phyloP scores from a whole-genome alignment of 2,797 vertebrate species.

The Oryzias dopingdopingensis region DNA sequence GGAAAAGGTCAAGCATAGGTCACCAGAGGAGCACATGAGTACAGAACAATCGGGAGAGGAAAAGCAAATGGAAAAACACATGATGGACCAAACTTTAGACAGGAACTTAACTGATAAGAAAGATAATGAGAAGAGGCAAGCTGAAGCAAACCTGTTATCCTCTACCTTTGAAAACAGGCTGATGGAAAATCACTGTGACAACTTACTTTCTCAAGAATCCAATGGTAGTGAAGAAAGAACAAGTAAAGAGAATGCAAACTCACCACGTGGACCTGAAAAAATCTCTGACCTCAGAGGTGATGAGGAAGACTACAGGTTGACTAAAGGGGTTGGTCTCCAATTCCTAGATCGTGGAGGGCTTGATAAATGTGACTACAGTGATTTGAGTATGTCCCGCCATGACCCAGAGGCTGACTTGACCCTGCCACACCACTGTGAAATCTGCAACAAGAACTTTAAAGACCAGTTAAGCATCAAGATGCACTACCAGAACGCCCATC shows the following conservation, averaged over 20 bases:
- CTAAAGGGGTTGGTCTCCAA: slow-evolving; percentile 71
- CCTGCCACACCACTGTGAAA: slow-evolving; percentile 85
- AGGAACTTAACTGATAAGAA: slow-evolving; percentile 54
- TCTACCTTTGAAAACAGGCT: slow-evolving; percentile 48
- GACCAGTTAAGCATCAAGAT: slow-evolving; percentile 91
- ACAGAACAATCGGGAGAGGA: slow-evolving; percentile 45
- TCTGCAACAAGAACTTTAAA: slow-evolving; percentile 95
- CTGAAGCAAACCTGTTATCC: slow-evolving; percentile 63
- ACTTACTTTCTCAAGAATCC: slow-evolving; percentile 23
- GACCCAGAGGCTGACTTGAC: slow-evolving; percentile 70
- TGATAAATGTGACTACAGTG: slow-evolving; percentile 69
- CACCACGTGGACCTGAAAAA: slow-evolving; percentile 59
- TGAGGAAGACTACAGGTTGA: slow-evolving; percentile 75
- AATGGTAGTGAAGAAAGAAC: slow-evolving; percentile 47
- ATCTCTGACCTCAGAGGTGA: slow-evolving; percentile 72
- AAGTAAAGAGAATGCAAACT: slow-evolving; percentile 57
- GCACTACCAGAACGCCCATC: slow-evolving; percentile 92
- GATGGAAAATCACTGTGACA: slow-evolving; percentile 35
- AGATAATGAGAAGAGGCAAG: slow-evolving; percentile 44
- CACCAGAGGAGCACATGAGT: slow-evolving; percentile 45
- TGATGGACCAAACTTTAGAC: slow-evolving; percentile 62
- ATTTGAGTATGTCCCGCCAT: slow-evolving; percentile 65
- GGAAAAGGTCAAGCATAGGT: slow-evolving; percentile 66
- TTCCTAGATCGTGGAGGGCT: slow-evolving; percentile 70
- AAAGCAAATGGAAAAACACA: slow-evolving; percentile 42